These are phyloP conservation scores for Stichodactyla mertensii DNA, from an alignment of 64 coral and sea anemone species.

Conservation along the genomic window DNA sequence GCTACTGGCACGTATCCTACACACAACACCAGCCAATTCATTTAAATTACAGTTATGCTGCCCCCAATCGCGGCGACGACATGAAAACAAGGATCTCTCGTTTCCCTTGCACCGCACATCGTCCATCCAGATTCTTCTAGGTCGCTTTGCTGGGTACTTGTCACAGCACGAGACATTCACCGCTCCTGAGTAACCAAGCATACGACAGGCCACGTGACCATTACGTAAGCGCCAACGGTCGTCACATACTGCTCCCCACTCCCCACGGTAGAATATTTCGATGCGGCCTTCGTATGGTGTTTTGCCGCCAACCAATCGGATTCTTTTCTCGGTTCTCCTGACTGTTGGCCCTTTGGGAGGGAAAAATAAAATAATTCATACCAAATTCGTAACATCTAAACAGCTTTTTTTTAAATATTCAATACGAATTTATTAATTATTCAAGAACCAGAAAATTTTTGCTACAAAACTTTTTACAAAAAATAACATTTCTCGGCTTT, in stretches of 20 bases:
- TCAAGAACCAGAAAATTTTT: too few species aligned
- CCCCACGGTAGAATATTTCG: constrained; percentile 16
- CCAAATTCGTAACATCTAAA: neutral
- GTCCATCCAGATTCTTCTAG: constrained; percentile 17
- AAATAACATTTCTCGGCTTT: too few species aligned
- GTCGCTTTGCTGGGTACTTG: neutral
- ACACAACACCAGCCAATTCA: constrained; percentile 43
- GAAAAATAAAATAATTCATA: neutral
- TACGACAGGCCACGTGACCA: constrained; percentile 17
- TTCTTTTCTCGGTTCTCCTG: neutral
- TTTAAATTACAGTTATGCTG: constrained; percentile 18
- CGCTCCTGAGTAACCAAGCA: neutral
- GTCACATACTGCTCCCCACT: constrained; percentile 25
- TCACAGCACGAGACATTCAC: constrained; percentile 5
- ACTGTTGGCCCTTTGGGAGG: constrained; percentile 1
- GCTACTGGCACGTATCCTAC: neutral
- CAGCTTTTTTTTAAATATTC: too few species aligned
- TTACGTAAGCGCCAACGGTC: neutral
- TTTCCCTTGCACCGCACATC: constrained; percentile 41
- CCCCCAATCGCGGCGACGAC: constrained; percentile 34
- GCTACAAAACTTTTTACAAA: too few species aligned
- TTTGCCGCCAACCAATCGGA: constrained; percentile 5
- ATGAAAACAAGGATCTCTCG: constrained; percentile 28
- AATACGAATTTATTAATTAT: too few species aligned
- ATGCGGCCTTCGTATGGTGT: neutral